These are phyloP conservation scores for Eupithecia pulchellata DNA, from an alignment of 2,888 invertebrate genomes.

Conservation along the genomic window DNA sequence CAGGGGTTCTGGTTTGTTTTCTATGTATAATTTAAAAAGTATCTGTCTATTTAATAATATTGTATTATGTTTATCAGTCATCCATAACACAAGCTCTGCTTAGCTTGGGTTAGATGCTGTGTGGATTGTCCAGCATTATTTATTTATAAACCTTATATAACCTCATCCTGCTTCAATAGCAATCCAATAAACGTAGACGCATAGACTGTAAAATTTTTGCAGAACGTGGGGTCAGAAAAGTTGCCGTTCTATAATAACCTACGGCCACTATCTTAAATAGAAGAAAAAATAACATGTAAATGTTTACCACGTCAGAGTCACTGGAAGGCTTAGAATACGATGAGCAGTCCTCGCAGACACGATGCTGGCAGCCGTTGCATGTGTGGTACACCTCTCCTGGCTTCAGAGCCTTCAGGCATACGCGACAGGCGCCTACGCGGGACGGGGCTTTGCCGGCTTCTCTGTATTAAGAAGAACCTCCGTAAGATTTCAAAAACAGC, in stretches of 20 bases:
- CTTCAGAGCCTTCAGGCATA: slow-evolving; percentile 95
- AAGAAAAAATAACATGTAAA: background rate
- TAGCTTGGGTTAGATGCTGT: too few species aligned
- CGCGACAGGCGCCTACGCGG: slow-evolving; percentile 90
- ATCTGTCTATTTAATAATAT: too few species aligned
- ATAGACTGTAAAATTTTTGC: too few species aligned
- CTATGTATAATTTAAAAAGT: too few species aligned
- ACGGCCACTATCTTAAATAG: background rate
- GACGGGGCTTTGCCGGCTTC: slow-evolving; percentile 91
- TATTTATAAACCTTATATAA: too few species aligned
- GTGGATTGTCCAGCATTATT: too few species aligned
- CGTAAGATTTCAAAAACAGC: background rate
- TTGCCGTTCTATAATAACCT: background rate
- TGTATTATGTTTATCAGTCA: too few species aligned
- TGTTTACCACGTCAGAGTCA: slow-evolving; percentile 89
- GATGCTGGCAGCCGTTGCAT: slow-evolving; percentile 95
- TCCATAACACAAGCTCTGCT: too few species aligned
- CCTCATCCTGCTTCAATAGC: background rate
- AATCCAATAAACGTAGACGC: too few species aligned
- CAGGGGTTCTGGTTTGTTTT: too few species aligned
- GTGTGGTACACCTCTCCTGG: slow-evolving; percentile 95
- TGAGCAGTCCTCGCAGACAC: slow-evolving; percentile 97
- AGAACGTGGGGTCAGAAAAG: slow-evolving; percentile 3
- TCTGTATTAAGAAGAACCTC: slow-evolving; percentile 51
- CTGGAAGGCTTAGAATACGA: slow-evolving; percentile 94